Evolutionary conservation across 2,888 invertebrate species (phyloP).

Genomic region (Trileptium ribeirensis): DNA sequence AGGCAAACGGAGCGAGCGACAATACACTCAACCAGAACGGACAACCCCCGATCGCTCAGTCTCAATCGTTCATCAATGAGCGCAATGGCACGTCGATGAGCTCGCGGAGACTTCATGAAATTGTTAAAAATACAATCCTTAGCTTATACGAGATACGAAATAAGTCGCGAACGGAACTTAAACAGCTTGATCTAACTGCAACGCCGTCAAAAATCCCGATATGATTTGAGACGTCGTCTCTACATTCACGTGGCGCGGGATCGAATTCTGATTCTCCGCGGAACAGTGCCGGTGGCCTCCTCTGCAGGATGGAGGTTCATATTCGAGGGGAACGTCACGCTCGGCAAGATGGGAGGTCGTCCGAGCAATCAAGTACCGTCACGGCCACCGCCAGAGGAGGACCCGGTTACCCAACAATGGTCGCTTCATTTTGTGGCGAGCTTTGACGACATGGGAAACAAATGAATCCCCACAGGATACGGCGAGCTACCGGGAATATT

Average conservation of each 20-base stretch:
- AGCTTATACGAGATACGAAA: constrained; percentile 49
- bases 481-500: constrained; percentile 49
- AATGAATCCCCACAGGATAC: constrained; percentile 50
- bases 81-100: constrained; percentile 48
- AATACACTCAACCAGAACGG: constrained; percentile 44
- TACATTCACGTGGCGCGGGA: constrained; percentile 48
- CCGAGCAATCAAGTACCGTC: constrained; percentile 42
- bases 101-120: constrained; percentile 52
- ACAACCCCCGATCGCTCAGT: constrained; percentile 49
- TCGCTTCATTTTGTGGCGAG: constrained; percentile 49
- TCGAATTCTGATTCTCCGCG: constrained; percentile 15
- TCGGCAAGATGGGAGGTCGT: not conserved
- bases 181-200: constrained; percentile 49
- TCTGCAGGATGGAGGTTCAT: not conserved
- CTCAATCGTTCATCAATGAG: constrained; percentile 50
- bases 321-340: not conserved
- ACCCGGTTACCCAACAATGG: constrained; percentile 47
- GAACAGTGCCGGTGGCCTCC: not conserved
- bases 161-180: constrained; percentile 49
- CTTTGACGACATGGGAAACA: constrained; percentile 50
- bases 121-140: constrained; percentile 50
- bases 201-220: constrained; percentile 51
- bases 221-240: constrained; percentile 48
- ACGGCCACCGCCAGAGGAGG: constrained; percentile 38
- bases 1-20: not conserved